Evolutionary conservation across 2,113 vertebrate genomes (phyloP).

Genomic region (Meriones unguiculatus): DNA sequence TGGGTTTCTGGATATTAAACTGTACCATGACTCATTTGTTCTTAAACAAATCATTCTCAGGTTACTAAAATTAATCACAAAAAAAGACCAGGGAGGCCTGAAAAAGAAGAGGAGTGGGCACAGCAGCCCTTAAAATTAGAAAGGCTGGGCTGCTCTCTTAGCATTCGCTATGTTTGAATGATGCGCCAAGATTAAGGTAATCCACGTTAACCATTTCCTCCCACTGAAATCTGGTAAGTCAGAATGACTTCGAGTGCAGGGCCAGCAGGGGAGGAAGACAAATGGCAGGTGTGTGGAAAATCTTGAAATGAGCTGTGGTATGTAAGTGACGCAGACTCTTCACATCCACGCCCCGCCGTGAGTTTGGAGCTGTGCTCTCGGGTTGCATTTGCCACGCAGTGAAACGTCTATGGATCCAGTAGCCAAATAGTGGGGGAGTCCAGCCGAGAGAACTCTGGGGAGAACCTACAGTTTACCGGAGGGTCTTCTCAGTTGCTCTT

Average conservation of each 20-base stretch:
- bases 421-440: not conserved
- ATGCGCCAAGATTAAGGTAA: conserved; percentile 18
- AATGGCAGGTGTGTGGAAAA: not conserved
- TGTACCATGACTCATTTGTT: conserved; percentile 77
- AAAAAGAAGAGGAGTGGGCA: conserved; percentile 64
- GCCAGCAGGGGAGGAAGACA: not conserved
- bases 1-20: conserved; percentile 74
- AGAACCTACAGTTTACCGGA: fast-evolving
- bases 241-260: conserved; percentile 2
- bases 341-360: fast-evolving
- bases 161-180: conserved; percentile 49
- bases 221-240: conserved; percentile 1
- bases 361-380: not conserved
- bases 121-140: conserved; percentile 72
- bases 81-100: conserved; percentile 62
- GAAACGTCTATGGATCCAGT: not conserved
- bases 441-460: not conserved
- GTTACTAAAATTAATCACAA: conserved; percentile 76
- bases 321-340: not conserved
- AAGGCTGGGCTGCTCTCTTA: conserved; percentile 38
- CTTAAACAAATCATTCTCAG: conserved; percentile 63
- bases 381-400: fast-evolving
- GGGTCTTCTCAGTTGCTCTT: not conserved
- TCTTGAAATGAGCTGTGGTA: not conserved
- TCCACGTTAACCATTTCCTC: conserved; percentile 14